A percentile compares a stretch with the other conserved stretches of the same genome.
Conservation (phyloP, 2,888 invertebrate genomes). For the Torymus tubicola region DNA sequence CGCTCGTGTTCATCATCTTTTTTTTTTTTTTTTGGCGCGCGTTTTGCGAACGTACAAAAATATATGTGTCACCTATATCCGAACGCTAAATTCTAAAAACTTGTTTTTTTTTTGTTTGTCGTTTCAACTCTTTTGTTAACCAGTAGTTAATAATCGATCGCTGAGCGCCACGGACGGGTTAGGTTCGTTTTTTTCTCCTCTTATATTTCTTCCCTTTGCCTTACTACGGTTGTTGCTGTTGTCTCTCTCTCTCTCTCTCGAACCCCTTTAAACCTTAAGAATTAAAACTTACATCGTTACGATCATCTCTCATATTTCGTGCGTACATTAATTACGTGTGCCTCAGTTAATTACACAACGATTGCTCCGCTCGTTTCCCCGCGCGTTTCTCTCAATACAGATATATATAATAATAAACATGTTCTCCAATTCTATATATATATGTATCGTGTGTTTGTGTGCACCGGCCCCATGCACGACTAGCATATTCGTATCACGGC, state of each 20-base stretch:
- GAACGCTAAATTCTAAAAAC: conserved; percentile 74
- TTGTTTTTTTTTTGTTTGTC: conserved; percentile 63
- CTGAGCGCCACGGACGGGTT: conserved; percentile 61
- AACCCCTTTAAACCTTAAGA: conserved; percentile 27
- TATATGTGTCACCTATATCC: conserved; percentile 74
- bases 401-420: conserved; percentile 2
- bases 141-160: conserved; percentile 62
- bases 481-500: conserved; percentile 57
- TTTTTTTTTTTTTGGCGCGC: conserved; percentile 50
- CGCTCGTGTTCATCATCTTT: conserved; percentile 52
- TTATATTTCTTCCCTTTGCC: conserved; percentile 16
- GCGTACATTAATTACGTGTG: conserved; percentile 51
- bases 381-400: not conserved
- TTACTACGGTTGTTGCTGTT: conserved; percentile 36
- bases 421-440: not conserved
- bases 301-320: conserved; percentile 29
- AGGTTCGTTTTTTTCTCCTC: conserved; percentile 29
- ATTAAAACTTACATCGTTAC: conserved; percentile 17
- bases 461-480: conserved; percentile 29
- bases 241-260: conserved; percentile 1
- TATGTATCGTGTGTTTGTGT: not conserved
- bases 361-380: conserved; percentile 42
- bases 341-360: conserved; percentile 38
- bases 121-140: conserved; percentile 58
- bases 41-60: conserved; percentile 75